phyloP scores from a whole-genome alignment of 2,888 invertebrate genomes.

The Cabera pusaria region DNA sequence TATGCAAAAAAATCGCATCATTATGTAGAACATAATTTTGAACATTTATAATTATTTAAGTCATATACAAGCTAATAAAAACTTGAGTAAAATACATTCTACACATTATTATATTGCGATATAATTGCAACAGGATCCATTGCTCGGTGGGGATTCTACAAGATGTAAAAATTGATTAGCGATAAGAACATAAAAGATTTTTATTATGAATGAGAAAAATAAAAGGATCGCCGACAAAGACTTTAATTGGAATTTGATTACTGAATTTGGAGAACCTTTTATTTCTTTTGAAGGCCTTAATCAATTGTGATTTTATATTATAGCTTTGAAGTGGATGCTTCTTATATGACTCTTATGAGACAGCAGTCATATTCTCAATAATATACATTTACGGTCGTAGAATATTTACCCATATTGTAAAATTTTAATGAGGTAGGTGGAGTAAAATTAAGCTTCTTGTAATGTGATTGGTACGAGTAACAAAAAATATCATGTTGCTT shows the following conservation, averaged over 20 bases:
- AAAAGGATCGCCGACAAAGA: constrained; percentile 26
- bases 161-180: constrained; percentile 23
- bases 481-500: too few species aligned
- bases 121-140: constrained; percentile 13
- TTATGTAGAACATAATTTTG: constrained; percentile 21
- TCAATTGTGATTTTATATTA: constrained; percentile 13
- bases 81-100: not conserved
- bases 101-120: constrained; percentile 10
- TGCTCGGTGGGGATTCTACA: constrained; percentile 19
- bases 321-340: too few species aligned
- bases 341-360: too few species aligned
- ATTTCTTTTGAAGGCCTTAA: constrained; percentile 7
- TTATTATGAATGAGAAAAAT: constrained; percentile 22
- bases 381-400: too few species aligned
- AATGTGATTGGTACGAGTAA: too few species aligned
- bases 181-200: constrained; percentile 25
- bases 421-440: too few species aligned
- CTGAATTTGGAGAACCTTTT: constrained; percentile 16
- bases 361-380: too few species aligned
- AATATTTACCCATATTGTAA: too few species aligned
- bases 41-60: constrained; percentile 19
- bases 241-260: constrained; percentile 19
- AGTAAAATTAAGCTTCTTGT: too few species aligned
- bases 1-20: constrained; percentile 19
- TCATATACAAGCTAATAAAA: constrained; percentile 1